phyloP scores from a whole-genome alignment of 2,888 invertebrate species.

The Hybos culiciformis region DNA sequence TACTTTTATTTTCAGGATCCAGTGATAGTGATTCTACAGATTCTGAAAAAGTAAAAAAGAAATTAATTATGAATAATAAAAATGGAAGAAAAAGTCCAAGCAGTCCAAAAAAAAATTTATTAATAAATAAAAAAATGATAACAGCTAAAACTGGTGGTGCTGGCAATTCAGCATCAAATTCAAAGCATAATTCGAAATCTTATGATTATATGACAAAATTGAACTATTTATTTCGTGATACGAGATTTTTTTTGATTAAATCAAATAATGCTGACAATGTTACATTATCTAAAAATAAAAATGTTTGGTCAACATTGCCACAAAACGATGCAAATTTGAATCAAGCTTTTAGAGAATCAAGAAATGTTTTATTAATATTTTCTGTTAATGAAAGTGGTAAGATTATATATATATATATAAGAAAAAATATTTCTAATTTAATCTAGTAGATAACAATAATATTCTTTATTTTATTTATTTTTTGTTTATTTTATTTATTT shows the following conservation, averaged over 20 bases:
- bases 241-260: slow-evolving; percentile 91
- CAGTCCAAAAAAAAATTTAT: slow-evolving; percentile 6
- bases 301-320: slow-evolving; percentile 95
- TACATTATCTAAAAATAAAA: slow-evolving; percentile 83
- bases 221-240: slow-evolving; percentile 88
- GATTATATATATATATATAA: too few relatives aligned
- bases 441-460: too few relatives aligned
- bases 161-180: slow-evolving; percentile 24
- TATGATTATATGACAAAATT: slow-evolving; percentile 80
- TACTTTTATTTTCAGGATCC: too few relatives aligned
- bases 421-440: too few relatives aligned
- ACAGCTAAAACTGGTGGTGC: slow-evolving; percentile 3
- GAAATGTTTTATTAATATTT: slow-evolving; percentile 90
- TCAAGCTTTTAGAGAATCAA: slow-evolving; percentile 81
- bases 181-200: slow-evolving; percentile 41
- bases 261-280: slow-evolving; percentile 97
- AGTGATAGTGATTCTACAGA: slow-evolving; percentile 7
- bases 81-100: slow-evolving; percentile 12
- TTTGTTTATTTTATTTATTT: too few relatives aligned
- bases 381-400: slow-evolving; percentile 90
- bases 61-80: slow-evolving; percentile 12
- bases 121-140: too few relatives aligned
- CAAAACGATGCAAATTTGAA: slow-evolving; percentile 94
- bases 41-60: slow-evolving; percentile 9
- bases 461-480: too few relatives aligned